Evolutionary conservation across 2,113 vertebrate species (phyloP), one percentile per base, ranked within the genome.

Genomic region (Glareola pratincola): DNA sequence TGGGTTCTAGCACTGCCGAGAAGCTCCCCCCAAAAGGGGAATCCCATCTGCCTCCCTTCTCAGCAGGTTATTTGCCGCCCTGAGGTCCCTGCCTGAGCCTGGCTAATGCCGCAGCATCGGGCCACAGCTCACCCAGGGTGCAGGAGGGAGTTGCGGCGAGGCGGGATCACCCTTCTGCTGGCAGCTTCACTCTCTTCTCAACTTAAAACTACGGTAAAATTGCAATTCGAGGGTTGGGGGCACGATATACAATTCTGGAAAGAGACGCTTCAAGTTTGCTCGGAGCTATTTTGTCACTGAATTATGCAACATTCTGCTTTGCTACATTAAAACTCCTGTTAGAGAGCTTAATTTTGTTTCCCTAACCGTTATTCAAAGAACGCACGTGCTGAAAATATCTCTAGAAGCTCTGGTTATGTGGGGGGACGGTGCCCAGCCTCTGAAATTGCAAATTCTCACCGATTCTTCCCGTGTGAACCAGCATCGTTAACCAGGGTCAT

Each of bases 141-240:
- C 66, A 27, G 43, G 54, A 0, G 0, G 26, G 53, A 79, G 73
- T 26, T 0, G 5, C 36, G 59, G 47, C 2, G 7, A 34, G 48
- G 62, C 39, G 32, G 43, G 36, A 87, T 7, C 62, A 48, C 11
- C 21, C 7, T 68, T 76, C 68, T 59, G 37, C 59, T 48, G n/a
- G 68, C 45, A 92, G 32, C 64, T 57, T 71, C 15, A 2, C 21
- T 45, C 21, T 45, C 73, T 74, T 51, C 30, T 56, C 41, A 48
- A 36, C 36, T 91, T 66, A 27, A 74, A 95, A 53, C 54, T 50
- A 47, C 50, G 8, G 47, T 71, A 71, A 89, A 94, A 48, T 23
- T 59, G 68, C 62, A 90, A 3, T 53, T 51, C 1, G 0, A 26
- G 27, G 8, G 19, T 47, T 64, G 18, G 39, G 39, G 39, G 3